Evolutionary conservation across 2,113 vertebrate species (phyloP).

Genomic region (Marcusenius ussheri): DNA sequence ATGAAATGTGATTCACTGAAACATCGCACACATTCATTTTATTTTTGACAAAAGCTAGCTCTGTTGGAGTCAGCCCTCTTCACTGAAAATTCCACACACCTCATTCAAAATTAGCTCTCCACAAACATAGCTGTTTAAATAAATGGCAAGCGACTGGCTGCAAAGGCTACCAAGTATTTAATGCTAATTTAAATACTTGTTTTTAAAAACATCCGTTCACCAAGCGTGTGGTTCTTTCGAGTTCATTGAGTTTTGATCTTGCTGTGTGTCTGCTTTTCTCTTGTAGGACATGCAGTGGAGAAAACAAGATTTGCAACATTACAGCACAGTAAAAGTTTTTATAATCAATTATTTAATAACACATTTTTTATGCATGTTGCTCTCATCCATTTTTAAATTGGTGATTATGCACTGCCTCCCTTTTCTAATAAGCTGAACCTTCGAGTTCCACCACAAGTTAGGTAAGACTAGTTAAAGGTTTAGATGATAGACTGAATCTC

Average conservation of each 20-base stretch:
- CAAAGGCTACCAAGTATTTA: neutral
- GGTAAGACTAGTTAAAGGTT: neutral
- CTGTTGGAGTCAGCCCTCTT: neutral
- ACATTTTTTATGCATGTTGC: slow-evolving; percentile 43
- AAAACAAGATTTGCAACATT: slow-evolving; percentile 7
- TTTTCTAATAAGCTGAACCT: neutral
- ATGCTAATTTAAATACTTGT: slow-evolving; percentile 9
- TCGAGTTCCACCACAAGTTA: neutral
- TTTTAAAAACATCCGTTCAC: neutral
- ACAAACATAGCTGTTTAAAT: neutral
- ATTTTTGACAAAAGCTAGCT: slow-evolving; percentile 8
- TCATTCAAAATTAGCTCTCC: neutral
- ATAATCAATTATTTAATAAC: slow-evolving; percentile 48
- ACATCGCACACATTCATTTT: slow-evolving; percentile 4
- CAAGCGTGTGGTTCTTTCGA: neutral
- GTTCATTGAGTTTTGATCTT: neutral
- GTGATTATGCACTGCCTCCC: slow-evolving; percentile 36
- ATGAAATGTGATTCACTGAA: neutral
- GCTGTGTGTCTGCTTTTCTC: neutral
- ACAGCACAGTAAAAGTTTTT: slow-evolving; percentile 37
- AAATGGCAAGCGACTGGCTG: neutral
- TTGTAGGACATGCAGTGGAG: slow-evolving; percentile 4
- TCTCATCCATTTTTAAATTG: slow-evolving; percentile 53
- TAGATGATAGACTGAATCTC: neutral
- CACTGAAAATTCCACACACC: neutral